These are phyloP conservation scores for Drosophila birchii DNA, from an alignment of 2,888 invertebrate genomes.

Conservation along the genomic window DNA sequence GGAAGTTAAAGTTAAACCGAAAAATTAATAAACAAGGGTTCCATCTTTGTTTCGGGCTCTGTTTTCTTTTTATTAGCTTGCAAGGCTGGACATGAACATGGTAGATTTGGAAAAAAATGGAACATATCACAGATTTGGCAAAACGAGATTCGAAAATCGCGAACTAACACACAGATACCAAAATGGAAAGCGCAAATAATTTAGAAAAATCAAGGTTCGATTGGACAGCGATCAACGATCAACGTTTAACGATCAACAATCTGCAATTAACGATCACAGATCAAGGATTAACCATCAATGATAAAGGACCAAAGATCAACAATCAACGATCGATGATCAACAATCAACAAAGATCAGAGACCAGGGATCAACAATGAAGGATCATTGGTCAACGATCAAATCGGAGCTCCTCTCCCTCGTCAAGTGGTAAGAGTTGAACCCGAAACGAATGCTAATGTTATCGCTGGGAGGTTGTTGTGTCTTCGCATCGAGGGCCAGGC, in stretches of 20 bases:
- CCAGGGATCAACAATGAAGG: background rate
- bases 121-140: conserved; percentile 13
- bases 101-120: conserved; percentile 27
- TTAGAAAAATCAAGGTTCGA: conserved; percentile 7
- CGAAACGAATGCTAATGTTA: conserved; percentile 54
- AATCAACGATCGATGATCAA: background rate
- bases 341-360: background rate
- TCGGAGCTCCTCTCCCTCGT: conserved; percentile 53
- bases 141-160: conserved; percentile 11
- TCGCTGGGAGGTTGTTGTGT: background rate
- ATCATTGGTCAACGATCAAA: conserved; percentile 20
- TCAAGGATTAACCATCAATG: conserved; percentile 3
- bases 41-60: conserved; percentile 64
- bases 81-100: conserved; percentile 4
- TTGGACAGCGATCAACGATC: conserved; percentile 15
- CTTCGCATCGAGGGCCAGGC: conserved; percentile 2
- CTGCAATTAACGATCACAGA: conserved; percentile 5
- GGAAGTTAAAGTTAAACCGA: background rate
- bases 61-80: conserved; percentile 57
- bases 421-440: conserved; percentile 34
- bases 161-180: conserved; percentile 8
- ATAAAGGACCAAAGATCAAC: background rate
- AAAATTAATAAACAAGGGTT: background rate
- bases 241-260: background rate
- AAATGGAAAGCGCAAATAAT: conserved; percentile 18